Conservation (phyloP, 92 coral and sea anemone species). For the Umimayanthus chanpuru region DNA sequence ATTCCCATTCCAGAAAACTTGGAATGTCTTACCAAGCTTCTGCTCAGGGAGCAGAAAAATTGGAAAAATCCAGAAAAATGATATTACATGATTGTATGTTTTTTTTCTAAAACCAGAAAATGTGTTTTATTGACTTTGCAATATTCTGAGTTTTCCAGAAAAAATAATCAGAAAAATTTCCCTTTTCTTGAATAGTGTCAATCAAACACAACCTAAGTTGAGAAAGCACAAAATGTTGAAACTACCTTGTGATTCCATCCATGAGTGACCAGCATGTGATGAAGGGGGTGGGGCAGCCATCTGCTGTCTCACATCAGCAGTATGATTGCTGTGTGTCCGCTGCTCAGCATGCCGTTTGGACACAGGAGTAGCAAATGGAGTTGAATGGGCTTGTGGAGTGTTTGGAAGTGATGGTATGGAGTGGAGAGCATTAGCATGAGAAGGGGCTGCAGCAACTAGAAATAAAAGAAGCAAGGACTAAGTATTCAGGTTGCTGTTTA, state of each 20-base stretch:
- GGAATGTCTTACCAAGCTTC: no score
- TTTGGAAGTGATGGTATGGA: conserved; percentile 22
- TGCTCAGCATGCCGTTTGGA: conserved; percentile 65
- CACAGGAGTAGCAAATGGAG: conserved; percentile 35
- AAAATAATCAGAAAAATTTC: no score
- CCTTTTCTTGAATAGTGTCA: no score
- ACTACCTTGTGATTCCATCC: conserved; percentile 67
- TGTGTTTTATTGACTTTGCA: no score
- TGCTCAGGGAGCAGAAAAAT: no score
- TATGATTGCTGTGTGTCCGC: conserved; percentile 77
- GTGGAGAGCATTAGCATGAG: not conserved
- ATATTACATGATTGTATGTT: no score
- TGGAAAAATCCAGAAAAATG: no score
- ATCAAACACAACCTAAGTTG: no score
- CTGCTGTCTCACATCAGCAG: conserved; percentile 85
- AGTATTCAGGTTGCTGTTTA: not conserved
- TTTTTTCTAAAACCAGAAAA: no score
- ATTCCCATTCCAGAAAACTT: no score
- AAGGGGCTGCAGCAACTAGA: not conserved
- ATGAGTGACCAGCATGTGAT: conserved; percentile 67
- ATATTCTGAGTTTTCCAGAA: no score
- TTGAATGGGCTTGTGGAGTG: conserved; percentile 48
- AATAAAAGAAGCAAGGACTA: not conserved
- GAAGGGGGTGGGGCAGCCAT: conserved; percentile 62
- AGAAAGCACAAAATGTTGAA: not conserved